phyloP scores from a whole-genome alignment of 2,113 vertebrate species.

The Paramormyrops kingsleyae region DNA sequence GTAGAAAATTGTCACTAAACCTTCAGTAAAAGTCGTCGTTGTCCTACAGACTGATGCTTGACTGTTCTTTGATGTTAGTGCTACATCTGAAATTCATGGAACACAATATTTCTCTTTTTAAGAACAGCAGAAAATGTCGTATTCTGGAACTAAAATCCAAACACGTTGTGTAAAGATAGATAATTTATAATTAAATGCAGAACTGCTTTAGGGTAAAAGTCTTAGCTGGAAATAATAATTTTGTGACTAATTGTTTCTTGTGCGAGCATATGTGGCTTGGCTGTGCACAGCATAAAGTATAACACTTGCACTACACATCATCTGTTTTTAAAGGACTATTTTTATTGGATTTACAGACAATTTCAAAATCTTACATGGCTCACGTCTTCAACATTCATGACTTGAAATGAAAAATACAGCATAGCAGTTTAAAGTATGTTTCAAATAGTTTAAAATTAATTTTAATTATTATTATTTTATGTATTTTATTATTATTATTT shows the following conservation, averaged over 20 bases:
- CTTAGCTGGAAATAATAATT: conserved; percentile 44
- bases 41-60: neutral
- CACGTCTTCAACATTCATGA: neutral
- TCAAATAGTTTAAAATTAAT: neutral
- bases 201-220: conserved; percentile 32
- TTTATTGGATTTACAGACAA: neutral
- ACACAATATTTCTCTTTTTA: neutral
- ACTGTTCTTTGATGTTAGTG: neutral
- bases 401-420: neutral
- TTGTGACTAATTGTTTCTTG: conserved; percentile 34
- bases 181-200: conserved; percentile 56
- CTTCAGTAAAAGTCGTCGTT: neutral
- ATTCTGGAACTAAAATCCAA: neutral
- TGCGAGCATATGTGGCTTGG: conserved; percentile 34
- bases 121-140: neutral
- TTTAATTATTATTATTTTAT: neutral
- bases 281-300: conserved; percentile 33
- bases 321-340: neutral
- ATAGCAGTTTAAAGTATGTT: neutral
- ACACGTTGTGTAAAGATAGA: conserved; percentile 39
- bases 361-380: neutral
- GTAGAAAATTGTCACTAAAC: neutral
- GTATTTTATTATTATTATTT: too few relatives aligned
- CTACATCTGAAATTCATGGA: neutral
- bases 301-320: neutral